Percentiles rank a stretch among this genome's conserved stretches.
phyloP scores from a whole-genome alignment of 2,113 vertebrate species.

The Aviceda subcristata region DNA sequence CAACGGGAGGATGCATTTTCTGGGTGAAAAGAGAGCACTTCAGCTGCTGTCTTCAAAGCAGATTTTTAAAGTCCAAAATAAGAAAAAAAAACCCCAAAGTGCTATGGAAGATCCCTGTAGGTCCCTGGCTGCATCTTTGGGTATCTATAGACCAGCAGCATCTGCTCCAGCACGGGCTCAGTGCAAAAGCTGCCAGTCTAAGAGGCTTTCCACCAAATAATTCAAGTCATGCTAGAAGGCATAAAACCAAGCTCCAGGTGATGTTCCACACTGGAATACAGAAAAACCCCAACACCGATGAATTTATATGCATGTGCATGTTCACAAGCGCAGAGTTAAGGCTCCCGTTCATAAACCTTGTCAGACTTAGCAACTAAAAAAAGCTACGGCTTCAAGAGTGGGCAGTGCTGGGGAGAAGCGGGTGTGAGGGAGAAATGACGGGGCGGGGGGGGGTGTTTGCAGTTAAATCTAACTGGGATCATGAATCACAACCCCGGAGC shows the following conservation, averaged over 20 bases:
- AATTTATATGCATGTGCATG: background rate
- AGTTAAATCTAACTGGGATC: background rate
- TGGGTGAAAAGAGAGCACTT: background rate
- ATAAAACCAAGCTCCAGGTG: background rate
- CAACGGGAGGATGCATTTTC: background rate
- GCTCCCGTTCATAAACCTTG: background rate
- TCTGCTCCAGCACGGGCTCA: background rate
- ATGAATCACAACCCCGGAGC: background rate
- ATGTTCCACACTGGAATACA: background rate
- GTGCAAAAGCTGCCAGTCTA: background rate
- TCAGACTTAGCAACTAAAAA: slow-evolving; percentile 5
- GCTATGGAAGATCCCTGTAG: background rate
- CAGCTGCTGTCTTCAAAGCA: background rate
- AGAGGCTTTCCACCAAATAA: background rate
- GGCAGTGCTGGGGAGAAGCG: background rate
- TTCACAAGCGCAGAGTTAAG: background rate
- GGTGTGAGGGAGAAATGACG: background rate
- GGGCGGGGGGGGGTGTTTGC: background rate
- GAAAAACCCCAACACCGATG: background rate
- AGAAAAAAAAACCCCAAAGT: background rate
- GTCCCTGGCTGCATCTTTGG: background rate
- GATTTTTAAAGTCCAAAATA: background rate
- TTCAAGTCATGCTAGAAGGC: background rate
- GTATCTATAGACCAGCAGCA: background rate
- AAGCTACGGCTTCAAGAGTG: background rate